These are phyloP conservation scores for Hesperia comma DNA, from an alignment of 2,888 invertebrate species.

Conservation along the genomic window DNA sequence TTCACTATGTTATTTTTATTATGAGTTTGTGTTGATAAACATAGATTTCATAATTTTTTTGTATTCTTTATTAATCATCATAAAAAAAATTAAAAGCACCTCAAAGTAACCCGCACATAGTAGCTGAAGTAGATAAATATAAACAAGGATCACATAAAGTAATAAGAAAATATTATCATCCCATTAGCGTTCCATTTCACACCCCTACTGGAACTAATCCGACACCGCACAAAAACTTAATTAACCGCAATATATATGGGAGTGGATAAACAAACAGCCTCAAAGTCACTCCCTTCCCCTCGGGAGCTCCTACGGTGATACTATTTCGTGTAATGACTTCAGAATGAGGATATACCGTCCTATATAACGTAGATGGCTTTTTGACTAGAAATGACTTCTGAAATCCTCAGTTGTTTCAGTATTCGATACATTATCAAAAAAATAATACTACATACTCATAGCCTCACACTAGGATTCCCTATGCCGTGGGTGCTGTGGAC, in stretches of 20 bases:
- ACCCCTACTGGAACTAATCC: conserved; percentile 64
- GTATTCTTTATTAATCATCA: no score
- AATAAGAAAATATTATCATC: conserved; percentile 47
- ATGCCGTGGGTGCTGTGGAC: no score
- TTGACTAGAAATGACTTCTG: conserved; percentile 3
- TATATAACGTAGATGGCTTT: conserved; percentile 49
- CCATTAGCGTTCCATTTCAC: conserved; percentile 59
- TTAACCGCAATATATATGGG: conserved; percentile 79
- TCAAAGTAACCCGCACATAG: background rate
- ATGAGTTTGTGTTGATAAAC: no score
- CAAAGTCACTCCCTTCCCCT: conserved; percentile 74
- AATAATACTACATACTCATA: no score
- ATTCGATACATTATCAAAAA: no score
- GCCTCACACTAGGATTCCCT: no score
- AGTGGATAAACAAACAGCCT: conserved; percentile 77
- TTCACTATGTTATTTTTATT: no score
- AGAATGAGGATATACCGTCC: conserved; percentile 79
- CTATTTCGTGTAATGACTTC: conserved; percentile 84
- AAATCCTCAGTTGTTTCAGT: no score
- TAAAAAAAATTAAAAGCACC: no score
- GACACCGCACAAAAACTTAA: conserved; percentile 79
- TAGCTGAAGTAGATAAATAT: background rate
- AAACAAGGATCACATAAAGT: conserved; percentile 23
- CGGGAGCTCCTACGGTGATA: conserved; percentile 79
- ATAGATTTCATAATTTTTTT: no score